phyloP scores from a whole-genome alignment of 2,888 invertebrate genomes.

The Penaeus monodon region DNA sequence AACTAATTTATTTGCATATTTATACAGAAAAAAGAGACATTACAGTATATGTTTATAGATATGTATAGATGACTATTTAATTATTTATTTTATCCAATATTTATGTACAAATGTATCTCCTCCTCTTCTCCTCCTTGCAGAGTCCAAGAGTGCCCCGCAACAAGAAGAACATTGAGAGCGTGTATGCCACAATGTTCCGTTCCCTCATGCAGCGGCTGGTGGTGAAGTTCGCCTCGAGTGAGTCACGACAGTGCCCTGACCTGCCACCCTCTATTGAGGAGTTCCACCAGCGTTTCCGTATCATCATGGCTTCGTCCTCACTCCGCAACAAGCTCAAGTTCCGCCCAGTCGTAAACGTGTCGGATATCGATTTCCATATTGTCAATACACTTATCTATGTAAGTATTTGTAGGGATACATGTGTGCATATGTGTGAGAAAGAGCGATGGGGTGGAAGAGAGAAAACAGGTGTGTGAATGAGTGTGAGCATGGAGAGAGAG shows the following conservation, averaged over 20 bases:
- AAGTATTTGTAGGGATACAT: slow-evolving; percentile 51
- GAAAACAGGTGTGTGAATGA: no score
- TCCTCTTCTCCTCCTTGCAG: background rate
- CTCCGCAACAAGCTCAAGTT: slow-evolving; percentile 68
- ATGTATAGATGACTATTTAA: no score
- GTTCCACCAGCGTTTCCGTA: slow-evolving; percentile 66
- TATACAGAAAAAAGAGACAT: no score
- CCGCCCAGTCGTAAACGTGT: slow-evolving; percentile 70
- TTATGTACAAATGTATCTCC: no score
- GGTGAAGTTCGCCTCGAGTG: slow-evolving; percentile 53
- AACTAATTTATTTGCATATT: no score
- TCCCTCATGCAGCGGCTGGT: slow-evolving; percentile 55
- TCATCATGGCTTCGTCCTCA: slow-evolving; percentile 69
- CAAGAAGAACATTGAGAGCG: slow-evolving; percentile 46
- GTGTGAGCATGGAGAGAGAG: no score
- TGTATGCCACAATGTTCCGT: slow-evolving; percentile 61
- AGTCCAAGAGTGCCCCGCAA: slow-evolving; percentile 49
- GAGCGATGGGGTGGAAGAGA: no score
- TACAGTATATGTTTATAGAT: no score
- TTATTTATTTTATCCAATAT: no score
- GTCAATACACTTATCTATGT: slow-evolving; percentile 74
- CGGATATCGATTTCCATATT: slow-evolving; percentile 74
- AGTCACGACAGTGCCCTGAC: slow-evolving; percentile 42
- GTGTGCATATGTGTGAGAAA: no score
- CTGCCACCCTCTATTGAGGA: slow-evolving; percentile 67